phyloP scores from a whole-genome alignment of 2,888 invertebrate genomes.

The Anarsia innoxiella region DNA sequence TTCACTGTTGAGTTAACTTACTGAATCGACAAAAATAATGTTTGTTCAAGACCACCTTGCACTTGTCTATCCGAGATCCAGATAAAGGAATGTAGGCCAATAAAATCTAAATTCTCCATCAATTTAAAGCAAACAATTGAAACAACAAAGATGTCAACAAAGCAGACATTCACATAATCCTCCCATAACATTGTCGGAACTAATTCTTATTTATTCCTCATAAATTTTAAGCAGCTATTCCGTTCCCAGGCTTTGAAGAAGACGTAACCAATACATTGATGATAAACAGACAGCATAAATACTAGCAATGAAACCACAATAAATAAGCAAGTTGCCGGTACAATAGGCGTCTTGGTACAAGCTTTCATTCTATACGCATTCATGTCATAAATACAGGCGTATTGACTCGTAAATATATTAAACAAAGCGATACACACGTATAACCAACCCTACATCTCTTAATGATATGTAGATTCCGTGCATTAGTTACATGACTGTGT shows the following conservation, averaged over 20 bases:
- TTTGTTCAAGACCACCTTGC: too few relatives aligned
- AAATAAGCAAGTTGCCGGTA: constrained; percentile 31
- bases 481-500: constrained; percentile 75
- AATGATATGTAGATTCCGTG: constrained; percentile 74
- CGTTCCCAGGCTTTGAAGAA: not conserved
- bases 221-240: constrained; percentile 1
- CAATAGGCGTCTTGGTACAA: constrained; percentile 62
- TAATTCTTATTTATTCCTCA: constrained; percentile 3
- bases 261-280: constrained; percentile 4
- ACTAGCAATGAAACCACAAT: constrained; percentile 18
- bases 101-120: not conserved
- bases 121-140: not conserved
- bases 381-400: constrained; percentile 65
- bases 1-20: too few relatives aligned
- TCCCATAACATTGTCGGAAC: not conserved
- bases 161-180: not conserved
- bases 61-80: too few relatives aligned
- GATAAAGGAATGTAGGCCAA: too few relatives aligned
- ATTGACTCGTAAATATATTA: constrained; percentile 64
- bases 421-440: constrained; percentile 73
- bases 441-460: constrained; percentile 69
- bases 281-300: constrained; percentile 19
- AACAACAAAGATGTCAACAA: not conserved
- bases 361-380: constrained; percentile 42
- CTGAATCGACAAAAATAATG: too few relatives aligned